Evolutionary conservation across 2,113 vertebrate genomes (phyloP), one percentile per base, ranked within the genome.

Genomic region (Podocnemis expansa): DNA sequence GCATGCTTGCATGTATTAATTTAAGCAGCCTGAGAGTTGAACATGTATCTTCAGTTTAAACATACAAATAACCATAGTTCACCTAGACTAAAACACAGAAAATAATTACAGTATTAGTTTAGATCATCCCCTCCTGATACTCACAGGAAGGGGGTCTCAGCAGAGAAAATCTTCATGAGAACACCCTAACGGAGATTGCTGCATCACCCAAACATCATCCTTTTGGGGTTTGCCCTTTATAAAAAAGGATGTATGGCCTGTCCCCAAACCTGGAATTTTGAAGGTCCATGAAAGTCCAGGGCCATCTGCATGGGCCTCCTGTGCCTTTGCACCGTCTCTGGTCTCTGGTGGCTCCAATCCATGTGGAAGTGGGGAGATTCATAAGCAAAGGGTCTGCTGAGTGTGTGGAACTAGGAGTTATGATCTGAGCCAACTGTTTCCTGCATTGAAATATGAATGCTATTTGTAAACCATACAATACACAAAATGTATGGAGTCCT

Each of bases 381-480:
- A 43, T 41, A 14, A 22, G 73, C 45, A 51, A 52, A 49, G 43
- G 3, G 8, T 70, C 7, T 2, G 80, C 3, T 0, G 0, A 38
- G 80, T 47, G 14, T 63, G 13, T 45, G 14, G 22, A 87, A 49
- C 43, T 80, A 78, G 6, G 0, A 0, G 60, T 12, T 10, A 45
- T 16, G 31, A 34, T 87, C 29, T 4, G 5, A 67, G 17, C 45
- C 34, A 80, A 55, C 47, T 73, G 19, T 70, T 78, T 29, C 79
- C 79, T 80, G 5, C n/a, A 25, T 70, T 78, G 55, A 49, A 78
- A n/a, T 19, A 0, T 38, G n/a, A 56, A 27, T n/a, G 6, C 82
- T 87, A 34, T 51, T 21, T 87, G 43, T 80, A 78, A 2, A 34
- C 54, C 56, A 0, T 58, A 58, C 43, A 84, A 80, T 80, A 67